phyloP scores from a whole-genome alignment of 2,888 invertebrate species.

The Coleophora flavipennella region DNA sequence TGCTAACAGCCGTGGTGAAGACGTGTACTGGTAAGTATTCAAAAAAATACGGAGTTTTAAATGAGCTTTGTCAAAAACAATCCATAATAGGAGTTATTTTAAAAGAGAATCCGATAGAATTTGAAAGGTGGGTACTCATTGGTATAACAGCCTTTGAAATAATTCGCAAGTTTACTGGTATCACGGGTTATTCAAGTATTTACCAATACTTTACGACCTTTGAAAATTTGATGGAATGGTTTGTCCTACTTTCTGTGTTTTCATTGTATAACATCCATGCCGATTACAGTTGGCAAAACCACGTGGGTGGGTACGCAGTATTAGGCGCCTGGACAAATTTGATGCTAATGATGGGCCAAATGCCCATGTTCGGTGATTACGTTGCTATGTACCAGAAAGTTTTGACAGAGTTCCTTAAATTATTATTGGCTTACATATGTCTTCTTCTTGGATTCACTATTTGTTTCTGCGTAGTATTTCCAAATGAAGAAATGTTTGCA shows the following conservation, averaged over 20 bases:
- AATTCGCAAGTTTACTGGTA: slow-evolving; percentile 82
- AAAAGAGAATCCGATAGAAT: slow-evolving; percentile 82
- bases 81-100: slow-evolving; percentile 81
- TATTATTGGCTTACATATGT: slow-evolving; percentile 86
- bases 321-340: slow-evolving; percentile 90
- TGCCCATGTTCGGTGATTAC: slow-evolving; percentile 91
- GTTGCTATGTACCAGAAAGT: slow-evolving; percentile 93
- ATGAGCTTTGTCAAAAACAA: slow-evolving; percentile 81
- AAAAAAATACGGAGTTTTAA: slow-evolving; percentile 69
- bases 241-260: slow-evolving; percentile 86
- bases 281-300: slow-evolving; percentile 88
- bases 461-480: slow-evolving; percentile 90
- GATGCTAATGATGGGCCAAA: slow-evolving; percentile 90
- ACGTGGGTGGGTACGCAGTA: slow-evolving; percentile 88
- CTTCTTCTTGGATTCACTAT: slow-evolving; percentile 88
- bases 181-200: slow-evolving; percentile 84
- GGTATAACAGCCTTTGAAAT: slow-evolving; percentile 85
- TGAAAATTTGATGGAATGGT: slow-evolving; percentile 91
- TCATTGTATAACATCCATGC: slow-evolving; percentile 84
- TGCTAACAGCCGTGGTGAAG: slow-evolving; percentile 83
- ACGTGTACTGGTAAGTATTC: slow-evolving; percentile 72
- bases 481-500: slow-evolving; percentile 84
- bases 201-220: slow-evolving; percentile 86
- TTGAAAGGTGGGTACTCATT: slow-evolving; percentile 85
- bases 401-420: slow-evolving; percentile 85